Base-by-base conservation (phyloP, 2,888 invertebrate species). In the Mythimna albipuncta region DNA sequence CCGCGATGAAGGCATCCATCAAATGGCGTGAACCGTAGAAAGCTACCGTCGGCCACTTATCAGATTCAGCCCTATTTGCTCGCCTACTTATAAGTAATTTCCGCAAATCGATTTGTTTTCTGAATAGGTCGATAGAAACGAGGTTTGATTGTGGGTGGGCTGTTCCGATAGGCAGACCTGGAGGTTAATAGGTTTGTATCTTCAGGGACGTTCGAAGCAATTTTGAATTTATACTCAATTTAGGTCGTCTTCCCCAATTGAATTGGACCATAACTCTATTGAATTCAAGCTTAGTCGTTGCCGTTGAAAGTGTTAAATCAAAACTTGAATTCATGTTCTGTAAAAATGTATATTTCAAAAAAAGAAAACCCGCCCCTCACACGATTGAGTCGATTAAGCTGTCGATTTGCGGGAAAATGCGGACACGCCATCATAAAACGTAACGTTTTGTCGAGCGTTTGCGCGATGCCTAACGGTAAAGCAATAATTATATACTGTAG, bases 1-100 rank as follows among this genome's bases (percentile, higher is more conserved):
- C 64, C 82, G 80, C 93, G 91, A 95, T 95, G 92, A 92, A 95
- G 94, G 92, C 95, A 95, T 95, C 95, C 93, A 95, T 95, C 95
- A 95, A 91, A 88, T 94, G 83, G 95, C 95, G 95, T 95, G 95
- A 90, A 88, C 88, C 89, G 93, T 88, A 86, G 93, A 94, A 94
- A 94, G 94, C 91, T 82, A 79, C 87, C 84, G 83, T 71, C 81
- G 78, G 75, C 86, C 91, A 90, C 93, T 92, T 95, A 95, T 95
- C 95, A 91, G 95, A 94, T 94, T 89, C 89, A 90, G 89, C 92
- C 93, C 90, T 94, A 93, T 95, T 94, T 94, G 93, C 91, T 91
- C 87, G 88, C 85, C 92, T 93, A 94, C 93, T 95, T 95, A 94
- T 92, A 93, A 92, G 92, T 93, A 93, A 95, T 95, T 95, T 95